Evolutionary conservation across 2,888 invertebrate species (phyloP), one percentile per base, ranked within the genome.

Genomic region (Sinopyrophorus schimmeli): DNA sequence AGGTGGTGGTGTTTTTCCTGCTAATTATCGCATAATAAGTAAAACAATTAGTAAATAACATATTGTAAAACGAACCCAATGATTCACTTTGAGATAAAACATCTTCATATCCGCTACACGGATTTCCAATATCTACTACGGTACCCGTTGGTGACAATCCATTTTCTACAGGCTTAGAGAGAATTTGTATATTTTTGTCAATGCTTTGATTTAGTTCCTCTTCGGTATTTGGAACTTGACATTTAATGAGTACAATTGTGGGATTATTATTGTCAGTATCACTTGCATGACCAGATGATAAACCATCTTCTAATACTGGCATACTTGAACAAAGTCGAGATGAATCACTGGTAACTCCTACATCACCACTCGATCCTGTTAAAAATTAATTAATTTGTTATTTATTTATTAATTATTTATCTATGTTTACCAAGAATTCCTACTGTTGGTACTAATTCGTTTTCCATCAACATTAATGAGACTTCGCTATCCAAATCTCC

Each of bases 281-380:
- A 54, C 93, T 93, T 1, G 87, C 92, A 69, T 94, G 94, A 1
- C 94, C 94, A 21, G 94, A 94, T 1, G 94, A 94, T 46, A 96
- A 77, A 0, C 94, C 95, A 72, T 96, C 96, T 70, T 95, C 94
- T 28, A 96, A 82, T 9, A 92, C 87, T 0, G 96, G 96, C 88
- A 96, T 89, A 63, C 84, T 84, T 35, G 83, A 84, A 74, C 80
- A 87, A 74, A 82, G 80, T 71, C 81, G 80, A 23, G 83, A 77
- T 64, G 82, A 80, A 68, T 82, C 83, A 27, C 79, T 80, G 60
- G 80, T 81, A 52, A 81, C 79, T 27, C 81, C 80, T 37, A 82
- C 67, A 60, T 78, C 80, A 31, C 81, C 81, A 15, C 76, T 78
- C 40, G 79, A 75, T 58, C 78, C 78, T 77, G 40, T 18, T 30